Base-by-base conservation (phyloP, 2,888 invertebrate species). In the Scaptomyza parva region DNA sequence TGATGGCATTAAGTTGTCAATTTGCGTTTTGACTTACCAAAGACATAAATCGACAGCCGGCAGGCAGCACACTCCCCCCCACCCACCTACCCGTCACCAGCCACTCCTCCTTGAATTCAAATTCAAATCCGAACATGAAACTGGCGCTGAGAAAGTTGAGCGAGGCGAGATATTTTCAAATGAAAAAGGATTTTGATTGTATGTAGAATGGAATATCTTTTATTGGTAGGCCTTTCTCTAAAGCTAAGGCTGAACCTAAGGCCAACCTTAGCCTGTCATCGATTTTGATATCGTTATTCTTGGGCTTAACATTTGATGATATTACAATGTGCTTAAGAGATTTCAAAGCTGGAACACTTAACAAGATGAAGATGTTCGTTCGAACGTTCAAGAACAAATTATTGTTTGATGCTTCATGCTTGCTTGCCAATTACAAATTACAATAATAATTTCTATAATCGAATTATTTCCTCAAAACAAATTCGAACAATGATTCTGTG, bases 1-100 rank as follows among this genome's bases (percentile, higher is more conserved):
- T 88, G 86, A 76, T 70, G 80, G 86, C 86, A 88, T 86, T 87
- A 86, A 86, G 77, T 77, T 88, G 86, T 86, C 86, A 86, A 78
- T 86, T 81, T 85, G 78, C 75, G 88, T 85, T 81, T 70, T 82
- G 78, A 84, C 85, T 78, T 65, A 58, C 68, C 45, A 57, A 64
- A 66, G 62, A 64, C 63, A 70, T 59, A 75, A 71, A 69, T 61
- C 54, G 83, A 54, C 59, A 57, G 59, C 30, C 61, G 51, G 30
- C 45, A 41, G 41, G 17, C 22, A 8, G 9, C 17, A 17, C 26
- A 9, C 20, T 12, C 39, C 9, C 39, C 7, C 12, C 44, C 18
- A 8, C 22, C 43, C 43, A 3, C 14, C 14, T 4, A 0, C 35
- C 35, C 3, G n/a, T 5, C 28, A 26, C 26, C 26, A 7, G 3